phyloP scores from a whole-genome alignment of 92 coral and sea anemone species.

The Palythoa grandis region DNA sequence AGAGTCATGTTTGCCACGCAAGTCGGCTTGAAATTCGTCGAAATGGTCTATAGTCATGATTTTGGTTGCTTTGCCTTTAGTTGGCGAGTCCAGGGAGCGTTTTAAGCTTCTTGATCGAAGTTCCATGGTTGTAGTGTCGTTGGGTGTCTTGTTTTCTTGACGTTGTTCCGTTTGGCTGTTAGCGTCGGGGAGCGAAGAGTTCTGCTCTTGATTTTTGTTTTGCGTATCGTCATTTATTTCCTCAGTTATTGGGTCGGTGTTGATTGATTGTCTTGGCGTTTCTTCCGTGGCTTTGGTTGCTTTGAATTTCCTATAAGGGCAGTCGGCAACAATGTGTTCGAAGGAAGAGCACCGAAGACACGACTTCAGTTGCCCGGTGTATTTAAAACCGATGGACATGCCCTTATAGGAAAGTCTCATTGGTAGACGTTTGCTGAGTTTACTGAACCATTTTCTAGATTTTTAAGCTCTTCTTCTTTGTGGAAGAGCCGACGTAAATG shows the following conservation, averaged over 20 bases:
- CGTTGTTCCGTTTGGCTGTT: background rate
- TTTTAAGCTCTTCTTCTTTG: slow-evolving; percentile 2
- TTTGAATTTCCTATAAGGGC: background rate
- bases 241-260: background rate
- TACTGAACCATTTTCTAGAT: slow-evolving; percentile 22
- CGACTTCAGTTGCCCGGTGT: background rate
- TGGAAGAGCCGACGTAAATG: background rate
- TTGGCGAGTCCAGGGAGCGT: background rate
- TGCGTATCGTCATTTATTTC: background rate
- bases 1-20: background rate
- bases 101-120: background rate
- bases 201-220: background rate
- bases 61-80: background rate
- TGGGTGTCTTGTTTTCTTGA: no score
- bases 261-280: background rate
- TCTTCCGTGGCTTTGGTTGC: background rate
- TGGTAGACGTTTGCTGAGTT: background rate
- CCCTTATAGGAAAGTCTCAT: no score
- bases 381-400: no score
- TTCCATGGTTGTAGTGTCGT: background rate
- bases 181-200: background rate
- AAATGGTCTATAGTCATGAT: background rate
- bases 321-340: no score
- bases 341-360: no score
- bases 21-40: background rate